A percentile compares a stretch with the other conserved stretches of the same genome.
These are phyloP conservation scores for Zhuqinia jingwanae DNA, from an alignment of 2,888 invertebrate species.

Conservation along the genomic window DNA sequence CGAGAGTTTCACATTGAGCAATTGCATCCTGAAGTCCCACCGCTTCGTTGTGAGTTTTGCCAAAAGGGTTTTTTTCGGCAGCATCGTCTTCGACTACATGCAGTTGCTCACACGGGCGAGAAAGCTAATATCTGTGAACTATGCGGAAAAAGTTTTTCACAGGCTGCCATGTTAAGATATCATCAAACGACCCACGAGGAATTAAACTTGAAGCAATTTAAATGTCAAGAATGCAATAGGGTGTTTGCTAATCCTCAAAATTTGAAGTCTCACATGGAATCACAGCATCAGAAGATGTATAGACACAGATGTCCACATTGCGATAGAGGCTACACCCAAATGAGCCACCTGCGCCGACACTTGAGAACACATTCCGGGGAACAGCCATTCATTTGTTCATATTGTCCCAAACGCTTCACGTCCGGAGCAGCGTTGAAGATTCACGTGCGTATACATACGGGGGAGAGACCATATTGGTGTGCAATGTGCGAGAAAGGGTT, in stretches of 20 bases:
- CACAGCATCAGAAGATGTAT: slow-evolving; percentile 74
- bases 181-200: slow-evolving; percentile 76
- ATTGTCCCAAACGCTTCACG: slow-evolving; percentile 72
- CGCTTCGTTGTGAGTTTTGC: slow-evolving; percentile 72
- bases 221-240: slow-evolving; percentile 70
- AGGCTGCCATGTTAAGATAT: slow-evolving; percentile 74
- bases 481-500: slow-evolving; percentile 70
- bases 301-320: slow-evolving; percentile 73
- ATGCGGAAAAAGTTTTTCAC: slow-evolving; percentile 73
- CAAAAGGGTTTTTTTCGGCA: slow-evolving; percentile 71
- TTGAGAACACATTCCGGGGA: slow-evolving; percentile 74
- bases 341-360: slow-evolving; percentile 72
- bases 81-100: slow-evolving; percentile 68
- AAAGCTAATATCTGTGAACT: slow-evolving; percentile 74
- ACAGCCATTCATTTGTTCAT: slow-evolving; percentile 66
- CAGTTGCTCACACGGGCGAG: slow-evolving; percentile 66
- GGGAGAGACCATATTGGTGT: slow-evolving; percentile 72
- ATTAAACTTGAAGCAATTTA: slow-evolving; percentile 72
- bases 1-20: slow-evolving; percentile 72
- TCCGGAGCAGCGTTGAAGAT: slow-evolving; percentile 72
- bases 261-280: slow-evolving; percentile 69
- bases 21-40: slow-evolving; percentile 70
- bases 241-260: slow-evolving; percentile 75
- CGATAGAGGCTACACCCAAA: slow-evolving; percentile 72
- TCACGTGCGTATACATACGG: slow-evolving; percentile 71